These are phyloP conservation scores for Plodia interpunctella DNA, from an alignment of 1,140 invertebrate genomes.

Conservation along the genomic window DNA sequence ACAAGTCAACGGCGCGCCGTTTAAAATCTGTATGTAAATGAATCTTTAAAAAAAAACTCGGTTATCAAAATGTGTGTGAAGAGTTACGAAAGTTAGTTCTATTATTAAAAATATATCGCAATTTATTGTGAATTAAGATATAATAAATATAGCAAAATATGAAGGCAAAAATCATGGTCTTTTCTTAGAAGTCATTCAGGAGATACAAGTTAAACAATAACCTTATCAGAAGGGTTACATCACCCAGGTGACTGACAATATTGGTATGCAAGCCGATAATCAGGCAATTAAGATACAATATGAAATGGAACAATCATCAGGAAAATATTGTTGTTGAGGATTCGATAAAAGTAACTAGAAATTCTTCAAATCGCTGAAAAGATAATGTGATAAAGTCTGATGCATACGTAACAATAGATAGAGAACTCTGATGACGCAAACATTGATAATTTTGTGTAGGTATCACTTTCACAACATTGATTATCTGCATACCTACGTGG, in stretches of 20 bases:
- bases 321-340: slow-evolving; percentile 17
- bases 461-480: too few relatives aligned
- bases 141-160: too few relatives aligned
- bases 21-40: too few relatives aligned
- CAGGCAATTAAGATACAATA: slow-evolving; percentile 42
- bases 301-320: slow-evolving; percentile 40
- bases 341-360: slow-evolving; percentile 35
- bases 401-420: slow-evolving; percentile 6
- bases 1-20: too few relatives aligned
- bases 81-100: too few relatives aligned
- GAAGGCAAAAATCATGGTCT: too few relatives aligned
- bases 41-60: too few relatives aligned
- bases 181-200: too few relatives aligned
- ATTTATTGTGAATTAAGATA: too few relatives aligned
- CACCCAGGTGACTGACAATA: slow-evolving; percentile 26
- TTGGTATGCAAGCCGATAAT: slow-evolving; percentile 45
- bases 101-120: not conserved
- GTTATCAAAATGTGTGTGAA: not conserved
- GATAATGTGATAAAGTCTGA: slow-evolving; percentile 8
- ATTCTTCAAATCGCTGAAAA: slow-evolving; percentile 56
- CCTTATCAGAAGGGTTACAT: slow-evolving; percentile 24
- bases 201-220: not conserved
- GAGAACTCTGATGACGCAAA: not conserved
- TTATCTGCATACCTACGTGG: too few relatives aligned
- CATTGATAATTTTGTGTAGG: not conserved